phyloP scores from a whole-genome alignment of 2,888 invertebrate species.

The Patella depressa region DNA sequence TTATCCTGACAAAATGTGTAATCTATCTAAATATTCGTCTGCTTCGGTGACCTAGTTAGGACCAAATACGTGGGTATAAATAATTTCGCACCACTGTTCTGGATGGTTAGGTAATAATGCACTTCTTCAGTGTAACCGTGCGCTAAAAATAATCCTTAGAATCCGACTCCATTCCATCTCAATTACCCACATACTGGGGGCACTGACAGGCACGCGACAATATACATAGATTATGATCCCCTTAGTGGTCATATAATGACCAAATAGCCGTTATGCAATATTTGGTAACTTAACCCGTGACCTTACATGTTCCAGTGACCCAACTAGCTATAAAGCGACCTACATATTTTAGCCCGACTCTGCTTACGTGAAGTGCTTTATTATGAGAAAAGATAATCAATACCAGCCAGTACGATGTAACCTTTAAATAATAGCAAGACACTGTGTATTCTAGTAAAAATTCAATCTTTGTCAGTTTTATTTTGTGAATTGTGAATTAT shows the following conservation, averaged over 20 bases:
- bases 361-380: conserved; percentile 19
- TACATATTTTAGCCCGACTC: conserved; percentile 16
- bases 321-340: conserved; percentile 17
- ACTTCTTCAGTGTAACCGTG: neutral
- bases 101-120: conserved; percentile 5
- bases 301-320: conserved; percentile 23
- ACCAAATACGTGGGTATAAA: neutral
- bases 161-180: too few species aligned
- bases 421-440: neutral
- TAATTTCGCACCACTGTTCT: neutral
- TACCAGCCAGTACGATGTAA: neutral
- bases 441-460: too few species aligned
- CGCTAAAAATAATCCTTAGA: conserved; percentile 1
- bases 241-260: neutral
- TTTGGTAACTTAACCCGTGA: conserved; percentile 19
- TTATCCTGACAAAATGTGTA: conserved; percentile 7
- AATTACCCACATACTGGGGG: too few species aligned
- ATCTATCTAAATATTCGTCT: conserved; percentile 12
- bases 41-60: conserved; percentile 1
- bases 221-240: too few species aligned
- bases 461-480: too few species aligned
- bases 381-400: neutral
- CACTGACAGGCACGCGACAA: too few species aligned
- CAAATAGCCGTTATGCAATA: neutral
- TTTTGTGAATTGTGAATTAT: too few species aligned